Evolutionary conservation across 1,140 invertebrate species (phyloP), one percentile per base, ranked within the genome.

Genomic region (Brachystomella parvula): DNA sequence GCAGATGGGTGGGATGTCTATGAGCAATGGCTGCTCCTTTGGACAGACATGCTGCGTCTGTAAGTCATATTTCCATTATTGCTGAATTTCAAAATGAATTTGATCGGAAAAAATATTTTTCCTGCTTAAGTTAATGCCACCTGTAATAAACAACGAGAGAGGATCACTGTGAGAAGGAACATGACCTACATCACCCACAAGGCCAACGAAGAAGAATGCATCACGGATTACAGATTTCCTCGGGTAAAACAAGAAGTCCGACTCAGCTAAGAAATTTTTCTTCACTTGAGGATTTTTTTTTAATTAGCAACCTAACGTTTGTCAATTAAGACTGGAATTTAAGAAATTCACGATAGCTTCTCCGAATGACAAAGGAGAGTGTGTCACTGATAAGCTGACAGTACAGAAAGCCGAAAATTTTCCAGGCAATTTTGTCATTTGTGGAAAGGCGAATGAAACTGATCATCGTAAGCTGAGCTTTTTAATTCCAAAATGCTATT

Each of bases 381-480:
- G 39, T n/a, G 9, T 44, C 39, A 12, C 39, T 9, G 39, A 44
- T n/a, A 44, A 44, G n/a, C 9, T 44, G 39, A 44, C 39, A n/a
- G n/a, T 44, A 12, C 39, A n/a, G n/a, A 44, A 44, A n/a, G 39
- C 39, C 9, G 39, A 44, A 12, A 44, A 44, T 44, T 44, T 44
- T 9, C 39, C 9, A 44, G n/a, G n/a, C 39, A 44, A 44, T 12
- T 44, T 44, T 44, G 9, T 44, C 9, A n/a, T 44, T 12, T 44
- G n/a, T 44, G 35, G 49, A 53, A 53, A 24, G 24, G 49, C 49
- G 3, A 53, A 53, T 53, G 49, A 53, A 9, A 24, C 9, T 15
- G 49, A 53, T 53, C 49, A 53, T 53, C 49, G 49, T 53, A 24
- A 15, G 49, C n/a, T n/a, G n/a, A n/a, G n/a, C n/a, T n/a, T 53